Percentiles rank a stretch among this genome's conserved stretches.
Evolutionary conservation across 2,888 invertebrate genomes (phyloP).

Genomic region (Erebia aethiops): DNA sequence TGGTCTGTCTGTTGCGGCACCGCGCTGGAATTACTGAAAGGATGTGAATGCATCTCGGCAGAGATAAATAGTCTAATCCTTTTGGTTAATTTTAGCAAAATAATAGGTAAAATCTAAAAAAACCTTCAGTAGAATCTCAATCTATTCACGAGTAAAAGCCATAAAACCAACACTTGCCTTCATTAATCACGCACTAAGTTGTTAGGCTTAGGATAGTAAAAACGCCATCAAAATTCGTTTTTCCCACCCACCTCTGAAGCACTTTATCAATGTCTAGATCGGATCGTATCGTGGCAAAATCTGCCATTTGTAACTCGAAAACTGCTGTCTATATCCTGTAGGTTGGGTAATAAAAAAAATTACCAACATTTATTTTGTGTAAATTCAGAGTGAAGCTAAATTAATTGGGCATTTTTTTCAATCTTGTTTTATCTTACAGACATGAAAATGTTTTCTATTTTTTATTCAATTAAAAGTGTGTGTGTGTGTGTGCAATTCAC

Average conservation of each 20-base stretch:
- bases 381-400: background rate
- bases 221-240: slow-evolving; percentile 18
- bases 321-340: background rate
- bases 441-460: no score
- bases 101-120: background rate
- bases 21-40: no score
- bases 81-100: no score
- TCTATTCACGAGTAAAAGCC: background rate
- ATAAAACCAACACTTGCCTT: slow-evolving; percentile 8
- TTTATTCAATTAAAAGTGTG: no score
- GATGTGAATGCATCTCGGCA: no score
- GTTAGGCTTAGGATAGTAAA: slow-evolving; percentile 16
- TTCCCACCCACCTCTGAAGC: background rate
- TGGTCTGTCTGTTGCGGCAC: no score
- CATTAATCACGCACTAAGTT: slow-evolving; percentile 12
- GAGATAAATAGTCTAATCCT: no score
- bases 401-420: background rate
- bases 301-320: background rate
- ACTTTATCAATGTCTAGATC: slow-evolving; percentile 10
- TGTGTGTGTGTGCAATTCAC: no score
- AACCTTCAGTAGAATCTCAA: background rate
- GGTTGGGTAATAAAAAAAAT: background rate
- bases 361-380: background rate
- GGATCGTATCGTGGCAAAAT: slow-evolving; percentile 1
- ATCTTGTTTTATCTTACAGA: no score